Conservation (phyloP, 2,888 invertebrate genomes). For the Tachina lurida region DNA sequence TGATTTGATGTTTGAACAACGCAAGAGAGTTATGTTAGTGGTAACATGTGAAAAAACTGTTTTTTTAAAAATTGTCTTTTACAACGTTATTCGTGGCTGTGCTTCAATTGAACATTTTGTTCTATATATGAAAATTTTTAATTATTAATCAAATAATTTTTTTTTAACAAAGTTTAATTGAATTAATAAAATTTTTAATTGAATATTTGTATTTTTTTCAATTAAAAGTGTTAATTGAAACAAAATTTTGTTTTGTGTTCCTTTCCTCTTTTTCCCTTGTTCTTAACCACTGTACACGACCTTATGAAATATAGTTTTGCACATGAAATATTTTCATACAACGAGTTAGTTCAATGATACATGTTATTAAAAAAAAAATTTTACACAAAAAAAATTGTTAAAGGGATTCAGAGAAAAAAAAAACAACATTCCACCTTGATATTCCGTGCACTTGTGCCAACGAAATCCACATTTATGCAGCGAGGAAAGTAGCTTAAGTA, state of each 20-base stretch:
- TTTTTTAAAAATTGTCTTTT: too few relatives aligned
- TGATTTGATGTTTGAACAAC: too few relatives aligned
- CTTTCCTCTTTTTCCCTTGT: not conserved
- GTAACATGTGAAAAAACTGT: too few relatives aligned
- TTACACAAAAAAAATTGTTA: not conserved
- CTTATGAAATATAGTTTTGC: not conserved
- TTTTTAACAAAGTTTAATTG: too few relatives aligned
- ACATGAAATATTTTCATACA: constrained; percentile 38
- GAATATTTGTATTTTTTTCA: too few relatives aligned
- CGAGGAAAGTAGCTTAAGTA: constrained; percentile 7
- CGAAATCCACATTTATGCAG: constrained; percentile 1
- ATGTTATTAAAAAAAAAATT: constrained; percentile 56
- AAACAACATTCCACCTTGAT: constrained; percentile 33
- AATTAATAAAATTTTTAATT: too few relatives aligned
- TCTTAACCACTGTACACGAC: not conserved
- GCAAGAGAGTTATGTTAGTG: too few relatives aligned
- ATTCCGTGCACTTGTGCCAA: constrained; percentile 28
- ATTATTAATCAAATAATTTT: too few relatives aligned
- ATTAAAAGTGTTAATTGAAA: too few relatives aligned
- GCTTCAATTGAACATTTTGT: too few relatives aligned
- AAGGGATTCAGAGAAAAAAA: not conserved
- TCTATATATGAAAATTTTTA: too few relatives aligned
- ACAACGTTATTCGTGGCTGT: too few relatives aligned
- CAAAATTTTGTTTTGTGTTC: not conserved
- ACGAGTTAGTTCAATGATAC: constrained; percentile 56